A percentile compares a stretch with the other conserved stretches of the same genome.
Evolutionary conservation across 2,888 invertebrate species (phyloP).

Genomic region (Carterocephalus palaemon): DNA sequence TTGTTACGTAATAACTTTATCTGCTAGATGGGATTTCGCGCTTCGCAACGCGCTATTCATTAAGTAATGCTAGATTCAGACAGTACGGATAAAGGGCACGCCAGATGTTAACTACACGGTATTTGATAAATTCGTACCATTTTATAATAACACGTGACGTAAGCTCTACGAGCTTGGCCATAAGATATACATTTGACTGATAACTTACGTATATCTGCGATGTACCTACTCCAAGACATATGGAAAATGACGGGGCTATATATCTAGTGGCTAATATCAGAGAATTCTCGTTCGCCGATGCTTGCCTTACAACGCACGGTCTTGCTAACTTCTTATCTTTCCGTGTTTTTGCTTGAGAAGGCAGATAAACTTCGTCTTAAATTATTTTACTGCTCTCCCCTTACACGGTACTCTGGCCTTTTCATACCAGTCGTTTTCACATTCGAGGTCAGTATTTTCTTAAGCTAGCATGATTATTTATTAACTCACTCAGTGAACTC

Average conservation of each 20-base stretch:
- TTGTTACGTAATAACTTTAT: slow-evolving; percentile 16
- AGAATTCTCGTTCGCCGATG: slow-evolving; percentile 11
- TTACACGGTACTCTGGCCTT: slow-evolving; percentile 13
- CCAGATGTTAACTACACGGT: slow-evolving; percentile 16
- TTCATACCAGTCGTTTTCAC: slow-evolving; percentile 12
- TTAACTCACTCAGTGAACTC: no score
- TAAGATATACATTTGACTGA: slow-evolving; percentile 3
- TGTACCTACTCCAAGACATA: slow-evolving; percentile 15
- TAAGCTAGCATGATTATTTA: neutral
- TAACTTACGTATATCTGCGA: neutral
- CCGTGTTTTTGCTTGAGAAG: slow-evolving; percentile 30
- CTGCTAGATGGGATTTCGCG: slow-evolving; percentile 18
- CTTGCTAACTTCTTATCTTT: slow-evolving; percentile 33
- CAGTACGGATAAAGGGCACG: slow-evolving; percentile 18
- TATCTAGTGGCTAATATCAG: slow-evolving; percentile 17
- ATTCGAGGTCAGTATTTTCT: slow-evolving; percentile 1
- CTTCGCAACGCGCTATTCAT: slow-evolving; percentile 13
- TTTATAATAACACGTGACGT: neutral
- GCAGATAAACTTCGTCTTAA: slow-evolving; percentile 28
- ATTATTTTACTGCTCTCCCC: slow-evolving; percentile 17
- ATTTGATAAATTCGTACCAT: slow-evolving; percentile 2
- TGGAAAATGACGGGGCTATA: slow-evolving; percentile 16
- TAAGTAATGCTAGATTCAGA: slow-evolving; percentile 19
- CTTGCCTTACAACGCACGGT: slow-evolving; percentile 29
- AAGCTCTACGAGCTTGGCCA: neutral